Evolutionary conservation across 2,888 invertebrate genomes (phyloP).

Genomic region (Schizotus pectinicornis): DNA sequence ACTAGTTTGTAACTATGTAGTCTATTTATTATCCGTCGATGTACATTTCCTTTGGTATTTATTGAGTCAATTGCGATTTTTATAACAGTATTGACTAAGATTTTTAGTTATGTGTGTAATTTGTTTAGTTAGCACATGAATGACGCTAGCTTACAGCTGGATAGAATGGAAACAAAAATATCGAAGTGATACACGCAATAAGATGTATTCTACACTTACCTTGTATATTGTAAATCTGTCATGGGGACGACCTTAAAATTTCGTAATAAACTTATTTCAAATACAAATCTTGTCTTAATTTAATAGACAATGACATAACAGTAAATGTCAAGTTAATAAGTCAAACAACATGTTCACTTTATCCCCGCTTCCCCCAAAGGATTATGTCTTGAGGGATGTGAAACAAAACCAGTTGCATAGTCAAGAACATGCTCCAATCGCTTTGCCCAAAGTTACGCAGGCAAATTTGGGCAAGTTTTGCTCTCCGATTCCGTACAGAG

Average conservation of each 20-base stretch:
- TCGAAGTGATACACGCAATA: conserved; percentile 51
- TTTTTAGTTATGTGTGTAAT: conserved; percentile 4
- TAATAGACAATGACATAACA: neutral
- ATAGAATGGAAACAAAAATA: conserved; percentile 6
- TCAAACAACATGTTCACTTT: conserved; percentile 49
- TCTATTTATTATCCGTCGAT: neutral
- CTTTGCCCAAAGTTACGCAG: conserved; percentile 61
- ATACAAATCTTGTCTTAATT: conserved; percentile 8
- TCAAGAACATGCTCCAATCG: conserved; percentile 58
- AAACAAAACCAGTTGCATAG: conserved; percentile 49
- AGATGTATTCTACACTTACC: conserved; percentile 44
- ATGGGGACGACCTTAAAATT: conserved; percentile 55
- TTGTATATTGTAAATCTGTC: conserved; percentile 49
- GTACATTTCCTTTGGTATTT: conserved; percentile 3
- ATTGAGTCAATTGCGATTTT: conserved; percentile 21
- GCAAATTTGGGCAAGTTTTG: conserved; percentile 58
- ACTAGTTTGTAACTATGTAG: conserved; percentile 8
- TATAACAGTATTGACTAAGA: conserved; percentile 20
- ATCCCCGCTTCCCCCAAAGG: conserved; percentile 53
- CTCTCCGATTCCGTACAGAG: conserved; percentile 57
- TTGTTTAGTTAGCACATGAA: conserved; percentile 15
- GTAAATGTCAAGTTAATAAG: conserved; percentile 10
- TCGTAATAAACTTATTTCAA: conserved; percentile 52
- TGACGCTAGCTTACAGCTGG: conserved; percentile 3
- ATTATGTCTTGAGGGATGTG: conserved; percentile 48